Evolutionary conservation across 1,140 invertebrate genomes (phyloP).

Genomic region (Xylocopa sonorina): DNA sequence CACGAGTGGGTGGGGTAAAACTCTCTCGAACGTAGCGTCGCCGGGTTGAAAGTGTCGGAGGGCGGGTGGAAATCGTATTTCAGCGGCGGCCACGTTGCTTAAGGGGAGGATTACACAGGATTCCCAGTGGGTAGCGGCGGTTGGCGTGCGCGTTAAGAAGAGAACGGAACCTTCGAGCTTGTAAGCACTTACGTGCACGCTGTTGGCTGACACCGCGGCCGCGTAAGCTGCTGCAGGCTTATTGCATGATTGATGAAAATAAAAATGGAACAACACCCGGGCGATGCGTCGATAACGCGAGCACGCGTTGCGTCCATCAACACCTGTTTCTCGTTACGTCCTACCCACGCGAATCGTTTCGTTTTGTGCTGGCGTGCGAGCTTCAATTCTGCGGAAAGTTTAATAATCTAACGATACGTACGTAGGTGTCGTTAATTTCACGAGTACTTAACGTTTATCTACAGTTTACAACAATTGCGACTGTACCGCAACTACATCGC

Average conservation of each 20-base stretch:
- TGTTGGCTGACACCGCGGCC: neutral
- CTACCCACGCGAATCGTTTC: no score
- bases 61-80: conserved; percentile 14
- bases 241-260: conserved; percentile 5
- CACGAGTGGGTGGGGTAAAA: neutral
- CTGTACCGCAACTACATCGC: no score
- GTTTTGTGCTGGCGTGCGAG: no score
- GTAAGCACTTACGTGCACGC: conserved; percentile 6
- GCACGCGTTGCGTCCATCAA: no score
- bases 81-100: neutral
- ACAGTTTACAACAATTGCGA: no score
- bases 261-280: neutral
- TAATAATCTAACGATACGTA: no score
- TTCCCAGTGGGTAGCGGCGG: neutral
- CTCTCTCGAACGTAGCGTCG: neutral
- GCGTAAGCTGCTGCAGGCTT: conserved; percentile 23
- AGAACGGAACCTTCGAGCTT: conserved; percentile 17
- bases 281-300: neutral
- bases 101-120: conserved; percentile 16
- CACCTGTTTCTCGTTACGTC: neutral
- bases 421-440: neutral
- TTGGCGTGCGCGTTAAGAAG: neutral
- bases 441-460: neutral
- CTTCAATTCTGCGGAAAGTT: no score
- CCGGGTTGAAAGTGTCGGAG: neutral